Conservation (phyloP, 2,113 vertebrate genomes). For the Falco punctatus region DNA sequence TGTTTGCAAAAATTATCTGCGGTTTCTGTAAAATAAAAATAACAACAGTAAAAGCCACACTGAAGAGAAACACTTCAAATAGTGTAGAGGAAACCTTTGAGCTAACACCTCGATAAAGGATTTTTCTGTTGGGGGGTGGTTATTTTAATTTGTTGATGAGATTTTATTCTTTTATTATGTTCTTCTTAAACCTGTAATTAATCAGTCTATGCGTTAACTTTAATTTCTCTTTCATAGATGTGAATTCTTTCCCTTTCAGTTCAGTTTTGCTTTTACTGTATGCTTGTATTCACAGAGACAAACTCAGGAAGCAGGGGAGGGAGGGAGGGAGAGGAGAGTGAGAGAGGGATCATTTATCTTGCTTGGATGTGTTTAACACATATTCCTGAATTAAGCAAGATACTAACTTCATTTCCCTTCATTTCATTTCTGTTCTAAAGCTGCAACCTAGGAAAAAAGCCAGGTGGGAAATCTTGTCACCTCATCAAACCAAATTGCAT, state of each 20-base stretch:
- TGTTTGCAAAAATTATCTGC: conserved; percentile 1
- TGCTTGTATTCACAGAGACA: conserved; percentile 7
- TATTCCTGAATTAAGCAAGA: conserved; percentile 61
- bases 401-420: conserved; percentile 51
- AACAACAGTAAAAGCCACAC: conserved; percentile 1
- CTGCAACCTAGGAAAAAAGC: neutral
- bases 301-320: neutral
- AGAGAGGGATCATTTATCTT: conserved; percentile 48
- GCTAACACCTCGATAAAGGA: neutral
- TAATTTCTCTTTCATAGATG: neutral
- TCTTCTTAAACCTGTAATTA: conserved; percentile 7
- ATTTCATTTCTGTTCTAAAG: conserved; percentile 38
- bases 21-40: conserved; percentile 4
- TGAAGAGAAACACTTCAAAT: neutral
- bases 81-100: neutral
- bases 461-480: conserved; percentile 11
- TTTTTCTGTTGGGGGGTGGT: neutral
- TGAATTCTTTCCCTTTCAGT: neutral
- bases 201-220: conserved; percentile 40
- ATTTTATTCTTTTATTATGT: conserved; percentile 5
- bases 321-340: neutral
- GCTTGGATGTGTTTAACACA: conserved; percentile 46
- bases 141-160: neutral
- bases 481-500: conserved; percentile 17
- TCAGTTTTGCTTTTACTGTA: conserved; percentile 17